Evolutionary conservation across 2,113 vertebrate species (phyloP).

Genomic region (Notarius lentiginosus): DNA sequence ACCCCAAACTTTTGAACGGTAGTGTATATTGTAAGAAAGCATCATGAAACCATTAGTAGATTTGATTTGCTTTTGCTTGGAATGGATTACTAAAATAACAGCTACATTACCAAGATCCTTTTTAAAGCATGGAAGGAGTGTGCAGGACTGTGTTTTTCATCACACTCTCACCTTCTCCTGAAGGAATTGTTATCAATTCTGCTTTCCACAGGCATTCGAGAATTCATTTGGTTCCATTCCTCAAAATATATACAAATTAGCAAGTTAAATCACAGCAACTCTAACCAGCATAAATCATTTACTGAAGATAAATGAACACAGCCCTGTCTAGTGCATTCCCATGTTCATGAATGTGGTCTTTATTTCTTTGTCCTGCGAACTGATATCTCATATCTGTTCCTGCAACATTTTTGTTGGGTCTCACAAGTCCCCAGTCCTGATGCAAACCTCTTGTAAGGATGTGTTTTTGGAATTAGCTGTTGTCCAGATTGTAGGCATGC

Average conservation of each 20-base stretch:
- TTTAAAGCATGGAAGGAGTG: neutral
- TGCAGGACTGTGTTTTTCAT: neutral
- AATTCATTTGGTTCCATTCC: neutral
- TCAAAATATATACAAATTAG: neutral
- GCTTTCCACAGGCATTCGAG: neutral
- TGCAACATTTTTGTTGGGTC: neutral
- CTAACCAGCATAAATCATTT: neutral
- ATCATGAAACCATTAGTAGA: neutral
- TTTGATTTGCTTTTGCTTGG: neutral
- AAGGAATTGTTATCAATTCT: neutral
- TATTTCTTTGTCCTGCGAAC: neutral
- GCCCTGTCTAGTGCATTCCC: neutral
- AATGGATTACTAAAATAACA: neutral
- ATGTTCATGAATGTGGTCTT: neutral
- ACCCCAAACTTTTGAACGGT: too few relatives aligned
- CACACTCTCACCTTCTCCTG: neutral
- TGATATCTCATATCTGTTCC: neutral
- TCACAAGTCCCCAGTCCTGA: neutral
- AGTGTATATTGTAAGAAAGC: neutral
- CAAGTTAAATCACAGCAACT: neutral
- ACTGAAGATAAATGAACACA: neutral
- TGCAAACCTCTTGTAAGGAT: neutral
- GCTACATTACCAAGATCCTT: neutral
- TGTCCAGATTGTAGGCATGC: neutral
- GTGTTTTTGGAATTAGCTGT: neutral